Conservation (phyloP, 2,113 vertebrate genomes). For the Protobothrops flavoviridis region DNA sequence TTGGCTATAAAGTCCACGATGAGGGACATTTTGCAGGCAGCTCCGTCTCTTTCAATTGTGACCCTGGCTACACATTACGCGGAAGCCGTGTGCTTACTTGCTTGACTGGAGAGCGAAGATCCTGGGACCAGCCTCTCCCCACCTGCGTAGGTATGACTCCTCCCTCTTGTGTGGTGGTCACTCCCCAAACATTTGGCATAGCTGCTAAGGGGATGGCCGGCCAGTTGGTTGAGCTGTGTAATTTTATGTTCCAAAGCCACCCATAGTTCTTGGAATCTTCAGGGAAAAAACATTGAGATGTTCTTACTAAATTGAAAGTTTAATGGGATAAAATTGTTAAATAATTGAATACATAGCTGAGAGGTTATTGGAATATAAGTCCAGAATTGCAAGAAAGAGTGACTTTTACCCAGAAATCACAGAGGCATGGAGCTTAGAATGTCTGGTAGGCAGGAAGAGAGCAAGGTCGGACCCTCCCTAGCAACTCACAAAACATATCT, state of each 20-base stretch:
- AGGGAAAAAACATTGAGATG: background rate
- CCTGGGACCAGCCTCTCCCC: slow-evolving; percentile 91
- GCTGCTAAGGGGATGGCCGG: no score
- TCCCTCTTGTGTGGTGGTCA: background rate
- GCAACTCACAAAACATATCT: background rate
- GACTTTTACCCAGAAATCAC: background rate
- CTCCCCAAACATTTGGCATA: background rate
- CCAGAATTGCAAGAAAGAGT: background rate
- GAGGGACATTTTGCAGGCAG: slow-evolving; percentile 97
- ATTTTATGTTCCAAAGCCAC: background rate
- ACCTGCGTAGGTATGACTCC: slow-evolving; percentile 85
- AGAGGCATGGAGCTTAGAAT: background rate
- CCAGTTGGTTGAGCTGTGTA: background rate
- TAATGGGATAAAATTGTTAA: background rate
- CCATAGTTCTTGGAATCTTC: background rate
- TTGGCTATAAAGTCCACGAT: slow-evolving; percentile 91
- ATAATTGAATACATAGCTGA: background rate
- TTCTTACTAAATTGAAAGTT: background rate
- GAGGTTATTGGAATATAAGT: background rate
- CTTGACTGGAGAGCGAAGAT: slow-evolving; percentile 89
- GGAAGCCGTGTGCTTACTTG: slow-evolving; percentile 84
- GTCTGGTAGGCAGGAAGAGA: background rate
- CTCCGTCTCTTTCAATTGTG: slow-evolving; percentile 88
- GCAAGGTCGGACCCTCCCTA: background rate
- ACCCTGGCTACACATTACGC: slow-evolving; percentile 88